Base-by-base conservation (phyloP, 2,113 vertebrate genomes). In the Poeciliopsis prolifica region DNA sequence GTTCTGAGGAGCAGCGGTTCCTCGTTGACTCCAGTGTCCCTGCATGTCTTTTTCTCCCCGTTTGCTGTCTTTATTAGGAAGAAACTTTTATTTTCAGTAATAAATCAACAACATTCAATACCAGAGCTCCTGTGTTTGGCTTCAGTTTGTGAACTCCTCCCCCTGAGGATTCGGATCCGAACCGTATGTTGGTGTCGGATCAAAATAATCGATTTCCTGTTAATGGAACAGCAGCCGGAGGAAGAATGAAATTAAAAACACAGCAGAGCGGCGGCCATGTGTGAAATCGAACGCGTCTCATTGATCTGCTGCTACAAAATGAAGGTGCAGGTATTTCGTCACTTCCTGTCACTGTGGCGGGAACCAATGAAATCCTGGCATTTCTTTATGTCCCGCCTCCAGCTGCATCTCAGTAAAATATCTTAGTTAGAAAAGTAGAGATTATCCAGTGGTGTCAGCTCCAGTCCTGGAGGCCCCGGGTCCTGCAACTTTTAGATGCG, bases 201-300 rank as follows among this genome's bases (percentile, higher is more conserved):
- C 73, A 65, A 4, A 61, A 8, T 29, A 67, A 92, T 93, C 72
- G 89, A 92, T 94, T 85, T 87, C 75, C 78, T 86, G 70, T 87
- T 88, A 87, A 90, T 91, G 87, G 87, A 93, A 84, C 73, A 70
- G 81, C 40, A 51, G 78, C 85, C 75, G 78, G 31, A 77, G 78
- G 69, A 70, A 80, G 76, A 24, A 65, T 80, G 78, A 78, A 81
- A 91, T 91, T 87, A 83, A 79, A 87, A 70, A 60, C 74, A 65
- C 75, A 58, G 80, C 60, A 74, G 88, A 74, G 80, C 85, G 74
- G 80, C 93, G 91, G 74, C 89, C 93, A 94, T 88, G 92, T 87
- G 58, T 95, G 92, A 96, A 96, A 96, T 95, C 1, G 89, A 95
- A 95, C 94, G 1, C 90, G 93, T 89, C 93, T 87, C 90, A 97